phyloP scores from a whole-genome alignment of 2,797 vertebrate species.

The Acanthurus tractus region DNA sequence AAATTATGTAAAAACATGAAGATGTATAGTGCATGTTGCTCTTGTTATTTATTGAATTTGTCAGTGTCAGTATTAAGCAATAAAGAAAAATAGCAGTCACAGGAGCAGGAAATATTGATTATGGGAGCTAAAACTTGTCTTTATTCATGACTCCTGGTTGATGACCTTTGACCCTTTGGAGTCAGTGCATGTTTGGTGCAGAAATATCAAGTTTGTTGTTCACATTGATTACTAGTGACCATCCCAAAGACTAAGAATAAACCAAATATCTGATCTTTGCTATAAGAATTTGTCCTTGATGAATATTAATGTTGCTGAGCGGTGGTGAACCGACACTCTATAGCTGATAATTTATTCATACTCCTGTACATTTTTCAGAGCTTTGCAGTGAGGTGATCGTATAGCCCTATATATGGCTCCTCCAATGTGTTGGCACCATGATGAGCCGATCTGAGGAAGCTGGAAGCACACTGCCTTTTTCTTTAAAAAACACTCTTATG shows the following conservation, averaged over 20 bases:
- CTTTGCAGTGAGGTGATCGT: background rate
- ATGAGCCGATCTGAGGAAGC: background rate
- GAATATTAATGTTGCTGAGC: background rate
- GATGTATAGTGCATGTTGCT: background rate
- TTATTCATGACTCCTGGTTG: background rate
- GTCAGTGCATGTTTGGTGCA: no score
- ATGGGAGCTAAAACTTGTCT: background rate
- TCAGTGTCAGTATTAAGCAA: slow-evolving; percentile 1
- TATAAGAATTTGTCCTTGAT: background rate
- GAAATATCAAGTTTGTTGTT: no score
- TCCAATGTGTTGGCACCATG: background rate
- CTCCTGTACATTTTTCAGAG: background rate
- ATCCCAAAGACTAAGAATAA: background rate
- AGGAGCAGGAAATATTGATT: background rate
- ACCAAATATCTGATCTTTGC: background rate
- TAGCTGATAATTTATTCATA: background rate
- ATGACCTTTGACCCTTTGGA: background rate
- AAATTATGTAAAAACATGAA: slow-evolving; percentile 1
- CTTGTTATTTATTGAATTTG: background rate
- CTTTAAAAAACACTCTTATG: background rate
- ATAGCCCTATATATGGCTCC: background rate
- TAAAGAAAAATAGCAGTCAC: background rate
- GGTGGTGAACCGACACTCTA: background rate
- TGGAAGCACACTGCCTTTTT: background rate
- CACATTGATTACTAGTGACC: no score